phyloP scores from a whole-genome alignment of 1,140 invertebrate genomes.

The Pseudomyrmex cubaensis region DNA sequence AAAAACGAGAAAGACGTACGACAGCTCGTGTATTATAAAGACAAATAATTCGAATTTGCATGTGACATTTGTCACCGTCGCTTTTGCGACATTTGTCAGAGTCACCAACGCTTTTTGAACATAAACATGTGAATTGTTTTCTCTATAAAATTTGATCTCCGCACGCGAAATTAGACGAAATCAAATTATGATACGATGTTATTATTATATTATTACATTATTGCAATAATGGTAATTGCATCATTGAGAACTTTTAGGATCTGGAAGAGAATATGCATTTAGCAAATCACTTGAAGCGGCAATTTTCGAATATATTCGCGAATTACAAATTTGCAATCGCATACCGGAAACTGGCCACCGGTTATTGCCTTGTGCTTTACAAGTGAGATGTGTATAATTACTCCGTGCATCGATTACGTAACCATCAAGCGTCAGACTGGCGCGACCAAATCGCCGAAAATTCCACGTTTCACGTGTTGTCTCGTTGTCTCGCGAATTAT shows the following conservation, averaged over 20 bases:
- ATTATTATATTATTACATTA: no score
- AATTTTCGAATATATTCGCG: not conserved
- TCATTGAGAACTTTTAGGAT: no score
- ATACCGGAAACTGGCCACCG: constrained; percentile 64
- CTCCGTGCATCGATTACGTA: constrained; percentile 58
- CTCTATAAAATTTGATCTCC: no score
- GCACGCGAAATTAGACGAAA: not conserved
- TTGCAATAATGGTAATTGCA: no score
- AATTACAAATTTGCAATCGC: constrained; percentile 60
- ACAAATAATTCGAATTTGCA: constrained; percentile 39
- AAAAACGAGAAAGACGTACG: not conserved
- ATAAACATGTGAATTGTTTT: no score
- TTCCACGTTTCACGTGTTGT: constrained; percentile 38
- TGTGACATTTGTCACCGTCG: constrained; percentile 28
- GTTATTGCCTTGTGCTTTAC: constrained; percentile 39
- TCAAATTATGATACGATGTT: not conserved
- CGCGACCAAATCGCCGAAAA: constrained; percentile 63
- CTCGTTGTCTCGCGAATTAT: constrained; percentile 11
- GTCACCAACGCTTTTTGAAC: no score
- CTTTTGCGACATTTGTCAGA: no score
- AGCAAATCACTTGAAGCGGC: not conserved
- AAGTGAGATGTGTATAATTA: constrained; percentile 38
- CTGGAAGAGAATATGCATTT: not conserved
- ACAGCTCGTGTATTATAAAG: not conserved
- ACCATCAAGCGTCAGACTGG: not conserved